phyloP scores from a whole-genome alignment of 1,140 invertebrate genomes.

The Coptotermes formosanus region DNA sequence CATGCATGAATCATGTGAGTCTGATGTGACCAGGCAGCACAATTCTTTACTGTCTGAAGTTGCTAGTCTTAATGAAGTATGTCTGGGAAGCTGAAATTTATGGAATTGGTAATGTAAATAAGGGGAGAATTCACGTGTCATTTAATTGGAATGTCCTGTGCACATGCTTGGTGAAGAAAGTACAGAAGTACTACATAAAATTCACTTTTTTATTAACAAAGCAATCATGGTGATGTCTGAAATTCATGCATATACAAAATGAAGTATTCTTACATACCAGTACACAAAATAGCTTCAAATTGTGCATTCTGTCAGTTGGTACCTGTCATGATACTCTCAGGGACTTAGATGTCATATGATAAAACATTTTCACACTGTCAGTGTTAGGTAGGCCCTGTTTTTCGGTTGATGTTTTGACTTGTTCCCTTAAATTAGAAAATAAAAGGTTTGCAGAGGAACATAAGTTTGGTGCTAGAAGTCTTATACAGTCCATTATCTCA shows the following conservation, averaged over 20 bases:
- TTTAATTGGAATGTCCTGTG: too few species aligned
- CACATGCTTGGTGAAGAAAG: too few species aligned
- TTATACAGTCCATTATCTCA: not conserved
- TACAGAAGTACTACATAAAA: not conserved
- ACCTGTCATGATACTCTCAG: not conserved
- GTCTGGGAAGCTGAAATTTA: too few species aligned
- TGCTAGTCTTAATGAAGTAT: too few species aligned
- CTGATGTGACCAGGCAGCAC: too few species aligned
- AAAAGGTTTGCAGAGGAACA: not conserved
- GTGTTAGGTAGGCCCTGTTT: not conserved
- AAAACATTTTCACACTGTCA: not conserved
- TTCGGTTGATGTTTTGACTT: not conserved
- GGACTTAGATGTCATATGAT: not conserved
- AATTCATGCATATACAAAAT: conserved; percentile 25
- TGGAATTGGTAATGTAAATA: too few species aligned
- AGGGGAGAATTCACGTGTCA: too few species aligned
- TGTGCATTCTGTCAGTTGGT: not conserved
- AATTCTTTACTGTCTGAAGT: too few species aligned
- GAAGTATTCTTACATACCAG: conserved; percentile 21
- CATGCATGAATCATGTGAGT: too few species aligned
- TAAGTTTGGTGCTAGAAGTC: not conserved
- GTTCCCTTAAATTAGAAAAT: not conserved
- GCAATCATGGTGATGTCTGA: conserved; percentile 20
- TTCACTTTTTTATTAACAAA: conserved; percentile 27
- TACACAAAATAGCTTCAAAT: conserved; percentile 31